Conservation (phyloP, 2,113 vertebrate species). For the Tetrax tetrax region DNA sequence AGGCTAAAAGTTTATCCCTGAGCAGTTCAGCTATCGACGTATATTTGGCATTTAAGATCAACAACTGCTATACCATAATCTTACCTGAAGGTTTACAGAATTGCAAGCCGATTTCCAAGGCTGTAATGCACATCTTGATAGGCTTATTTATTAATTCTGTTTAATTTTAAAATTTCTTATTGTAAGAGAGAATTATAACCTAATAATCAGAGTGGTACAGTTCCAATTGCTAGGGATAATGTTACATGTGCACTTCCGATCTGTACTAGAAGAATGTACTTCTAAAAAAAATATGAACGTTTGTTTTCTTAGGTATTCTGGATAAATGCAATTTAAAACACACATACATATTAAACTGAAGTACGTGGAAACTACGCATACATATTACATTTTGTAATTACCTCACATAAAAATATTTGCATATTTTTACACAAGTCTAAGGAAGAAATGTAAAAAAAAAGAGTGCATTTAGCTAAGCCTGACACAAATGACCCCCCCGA, state of each 20-base stretch:
- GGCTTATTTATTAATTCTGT: conserved; percentile 36
- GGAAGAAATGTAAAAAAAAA: neutral
- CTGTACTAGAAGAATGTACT: neutral
- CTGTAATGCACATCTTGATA: neutral
- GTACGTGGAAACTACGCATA: neutral
- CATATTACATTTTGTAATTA: neutral
- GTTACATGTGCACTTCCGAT: neutral
- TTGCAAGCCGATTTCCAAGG: neutral
- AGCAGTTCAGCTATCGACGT: conserved; percentile 1
- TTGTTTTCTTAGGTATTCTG: neutral
- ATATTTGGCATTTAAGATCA: conserved; percentile 10
- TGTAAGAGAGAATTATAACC: neutral
- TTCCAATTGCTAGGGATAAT: neutral
- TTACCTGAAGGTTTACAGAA: neutral
- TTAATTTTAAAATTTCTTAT: conserved; percentile 26
- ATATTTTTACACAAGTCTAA: neutral
- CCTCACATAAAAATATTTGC: neutral
- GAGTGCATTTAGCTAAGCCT: neutral
- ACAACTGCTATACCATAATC: neutral
- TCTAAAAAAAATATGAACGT: neutral
- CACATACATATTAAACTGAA: neutral
- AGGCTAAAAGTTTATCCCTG: conserved; percentile 26
- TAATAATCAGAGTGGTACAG: neutral
- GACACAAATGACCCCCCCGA: neutral
- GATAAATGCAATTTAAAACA: neutral